Base-by-base conservation (phyloP, 2,797 vertebrate genomes). In the Pyrocephalus nanus region DNA sequence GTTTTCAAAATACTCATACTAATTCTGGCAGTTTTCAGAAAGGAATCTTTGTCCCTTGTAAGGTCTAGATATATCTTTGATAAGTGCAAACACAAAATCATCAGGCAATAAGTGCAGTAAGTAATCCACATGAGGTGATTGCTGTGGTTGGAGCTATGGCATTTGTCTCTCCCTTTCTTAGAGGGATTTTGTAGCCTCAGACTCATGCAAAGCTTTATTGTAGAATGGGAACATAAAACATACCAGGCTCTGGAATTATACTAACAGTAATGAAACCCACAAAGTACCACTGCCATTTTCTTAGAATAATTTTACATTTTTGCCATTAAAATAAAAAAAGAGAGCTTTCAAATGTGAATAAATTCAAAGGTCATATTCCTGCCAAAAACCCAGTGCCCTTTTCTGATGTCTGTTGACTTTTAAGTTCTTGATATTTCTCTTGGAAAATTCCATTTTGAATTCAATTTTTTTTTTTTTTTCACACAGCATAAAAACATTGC, bases 341-440 rank as follows among this genome's bases (percentile, higher is more conserved):
- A 67, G 42, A 67, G 10, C 9, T 82, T 94, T 93, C 48, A 89
- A 87, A 90, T 71, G n/a, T 57, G 75, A 80, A 90, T 73, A 90
- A 74, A 94, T 83, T 67, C 57, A 96, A 95, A 96, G 94, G 89
- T 95, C 81, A 62, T 65, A 38, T 69, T 92, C 42, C 14, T 7
- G 18, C 78, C 61, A 86, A 83, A 93, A 87, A 21, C 1, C 7
- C 45, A 53, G 23, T 96, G 87, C 87, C 89, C 91, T 95, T 93
- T 96, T 92, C 91, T 83, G 16, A 47, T 88, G 69, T 80, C 69
- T 91, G 84, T 80, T 94, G 87, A 92, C 87, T 96, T 95, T 89
- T 82, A 87, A 89, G 65, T 89, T 95, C 86, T 86, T 92, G 66
- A 45, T 95, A 81, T 90, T 94, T 84, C 92, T 96, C 73, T 87